Conservation (phyloP, 2,797 vertebrate species). For the Rachycentron canadum region DNA sequence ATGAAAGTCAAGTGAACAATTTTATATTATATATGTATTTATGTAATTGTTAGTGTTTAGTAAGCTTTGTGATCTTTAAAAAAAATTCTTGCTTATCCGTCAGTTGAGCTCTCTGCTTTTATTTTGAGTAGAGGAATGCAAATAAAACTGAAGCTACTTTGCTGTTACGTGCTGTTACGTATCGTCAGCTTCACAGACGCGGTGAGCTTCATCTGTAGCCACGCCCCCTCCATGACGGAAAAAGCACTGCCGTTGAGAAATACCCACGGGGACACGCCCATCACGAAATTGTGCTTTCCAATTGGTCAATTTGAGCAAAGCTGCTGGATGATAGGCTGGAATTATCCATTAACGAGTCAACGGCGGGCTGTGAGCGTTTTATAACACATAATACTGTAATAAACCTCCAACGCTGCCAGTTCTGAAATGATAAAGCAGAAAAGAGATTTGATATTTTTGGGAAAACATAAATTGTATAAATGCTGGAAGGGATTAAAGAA, state of each 20-base stretch:
- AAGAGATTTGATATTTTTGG: neutral
- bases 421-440: fast-evolving
- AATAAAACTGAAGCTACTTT: conserved; percentile 21
- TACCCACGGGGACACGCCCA: conserved; percentile 13
- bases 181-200: neutral
- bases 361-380: neutral
- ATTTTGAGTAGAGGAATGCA: conserved; percentile 7
- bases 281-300: fast-evolving
- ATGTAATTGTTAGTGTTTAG: too few species aligned
- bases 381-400: neutral
- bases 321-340: conserved; percentile 33
- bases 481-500: neutral
- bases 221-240: conserved; percentile 19
- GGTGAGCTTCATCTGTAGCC: neutral
- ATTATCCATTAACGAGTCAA: fast-evolving
- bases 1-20: too few species aligned
- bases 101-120: neutral
- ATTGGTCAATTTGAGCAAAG: conserved; percentile 37
- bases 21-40: too few species aligned
- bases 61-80: too few species aligned
- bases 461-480: neutral
- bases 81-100: too few species aligned
- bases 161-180: fast-evolving
- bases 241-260: conserved; percentile 25
- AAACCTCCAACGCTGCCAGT: fast-evolving